A percentile compares a stretch with the other conserved stretches of the same genome.
Conservation (phyloP, 1,140 invertebrate genomes). For the Papilio machaon region DNA sequence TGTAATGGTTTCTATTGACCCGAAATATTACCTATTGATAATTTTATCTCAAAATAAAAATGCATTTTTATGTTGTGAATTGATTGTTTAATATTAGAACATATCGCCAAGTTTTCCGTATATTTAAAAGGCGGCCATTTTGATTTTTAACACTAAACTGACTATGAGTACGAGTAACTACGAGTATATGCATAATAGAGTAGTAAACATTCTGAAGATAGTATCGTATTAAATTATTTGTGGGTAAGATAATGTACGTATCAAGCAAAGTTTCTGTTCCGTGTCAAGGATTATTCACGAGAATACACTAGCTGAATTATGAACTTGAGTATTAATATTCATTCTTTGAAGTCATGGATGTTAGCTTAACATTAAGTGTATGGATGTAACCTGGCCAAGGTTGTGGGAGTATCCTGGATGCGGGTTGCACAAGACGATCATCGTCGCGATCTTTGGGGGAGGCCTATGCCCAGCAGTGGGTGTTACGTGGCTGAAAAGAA, state of each 20-base stretch:
- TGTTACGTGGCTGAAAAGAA: no score
- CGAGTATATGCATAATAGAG: neutral
- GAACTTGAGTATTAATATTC: slow-evolving; percentile 61
- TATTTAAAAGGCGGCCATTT: neutral
- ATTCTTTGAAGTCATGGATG: slow-evolving; percentile 49
- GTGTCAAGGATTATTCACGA: slow-evolving; percentile 56
- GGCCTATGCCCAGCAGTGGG: no score
- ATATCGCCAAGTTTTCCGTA: no score
- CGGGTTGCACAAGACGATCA: no score
- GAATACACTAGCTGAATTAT: slow-evolving; percentile 48
- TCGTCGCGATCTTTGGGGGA: no score
- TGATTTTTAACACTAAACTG: neutral
- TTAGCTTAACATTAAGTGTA: slow-evolving; percentile 49
- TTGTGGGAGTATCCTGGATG: no score
- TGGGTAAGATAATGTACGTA: slow-evolving; percentile 14
- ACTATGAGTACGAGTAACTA: neutral
- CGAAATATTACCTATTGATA: neutral
- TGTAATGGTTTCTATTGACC: neutral
- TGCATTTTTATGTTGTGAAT: no score
- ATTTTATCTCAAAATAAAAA: neutral
- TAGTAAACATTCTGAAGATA: neutral
- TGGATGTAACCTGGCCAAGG: neutral
- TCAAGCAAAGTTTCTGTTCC: slow-evolving; percentile 44
- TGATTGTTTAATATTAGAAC: no score
- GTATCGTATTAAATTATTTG: neutral